Evolutionary conservation across 2,113 vertebrate species (phyloP).

Genomic region (Vidua chalybeata): DNA sequence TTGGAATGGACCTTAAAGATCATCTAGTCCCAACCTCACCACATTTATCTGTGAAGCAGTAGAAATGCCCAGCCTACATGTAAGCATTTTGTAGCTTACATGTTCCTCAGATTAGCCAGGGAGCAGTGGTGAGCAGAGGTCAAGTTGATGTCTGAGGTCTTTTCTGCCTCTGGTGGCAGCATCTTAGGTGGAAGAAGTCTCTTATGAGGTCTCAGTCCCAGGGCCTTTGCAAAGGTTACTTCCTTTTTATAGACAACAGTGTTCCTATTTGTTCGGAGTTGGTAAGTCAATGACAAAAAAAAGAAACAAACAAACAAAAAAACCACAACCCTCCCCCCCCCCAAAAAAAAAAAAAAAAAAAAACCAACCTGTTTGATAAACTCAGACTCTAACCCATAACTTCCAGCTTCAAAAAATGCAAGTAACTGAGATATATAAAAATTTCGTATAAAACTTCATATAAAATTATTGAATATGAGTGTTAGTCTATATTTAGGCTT

Average conservation of each 20-base stretch:
- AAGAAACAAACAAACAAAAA: not conserved
- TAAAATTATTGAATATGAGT: not conserved
- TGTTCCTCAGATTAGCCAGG: not conserved
- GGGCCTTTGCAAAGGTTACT: not conserved
- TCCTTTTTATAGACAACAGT: not conserved
- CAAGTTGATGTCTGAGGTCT: not conserved
- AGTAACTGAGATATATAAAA: not conserved
- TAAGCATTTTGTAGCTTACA: rapidly evolving
- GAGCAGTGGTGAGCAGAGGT: not conserved
- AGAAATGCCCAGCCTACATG: not conserved
- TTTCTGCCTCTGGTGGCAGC: not conserved
- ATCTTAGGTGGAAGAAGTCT: not conserved
- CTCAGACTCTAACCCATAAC: not conserved
- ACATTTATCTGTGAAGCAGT: rapidly evolving
- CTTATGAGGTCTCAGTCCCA: rapidly evolving
- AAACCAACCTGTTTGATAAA: not conserved
- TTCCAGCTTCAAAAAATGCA: not conserved
- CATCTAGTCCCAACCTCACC: not conserved
- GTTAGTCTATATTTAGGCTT: not conserved
- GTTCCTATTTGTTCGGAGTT: not conserved
- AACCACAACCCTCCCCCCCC: not conserved
- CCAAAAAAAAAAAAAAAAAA: not conserved
- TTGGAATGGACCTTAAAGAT: not conserved
- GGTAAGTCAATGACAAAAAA: not conserved
- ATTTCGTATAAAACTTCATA: not conserved